Evolutionary conservation across 2,797 vertebrate species (phyloP).

Genomic region (Coregonus suidteri): DNA sequence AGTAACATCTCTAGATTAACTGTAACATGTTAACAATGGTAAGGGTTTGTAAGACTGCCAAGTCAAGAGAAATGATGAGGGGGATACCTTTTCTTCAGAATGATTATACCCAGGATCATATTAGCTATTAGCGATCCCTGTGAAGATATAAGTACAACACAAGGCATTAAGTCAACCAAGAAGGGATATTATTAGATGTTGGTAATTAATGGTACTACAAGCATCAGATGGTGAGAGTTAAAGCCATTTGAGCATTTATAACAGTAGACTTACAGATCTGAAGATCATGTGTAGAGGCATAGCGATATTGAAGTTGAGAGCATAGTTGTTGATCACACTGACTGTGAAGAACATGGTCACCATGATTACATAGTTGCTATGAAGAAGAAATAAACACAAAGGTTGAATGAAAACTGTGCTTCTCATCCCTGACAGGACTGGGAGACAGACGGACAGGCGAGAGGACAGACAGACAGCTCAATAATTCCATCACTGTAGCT

Average conservation of each 20-base stretch:
- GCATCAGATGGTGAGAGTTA: background rate
- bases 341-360: slow-evolving; percentile 98
- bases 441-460: background rate
- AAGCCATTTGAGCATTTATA: background rate
- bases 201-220: background rate
- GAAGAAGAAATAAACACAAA: slow-evolving; percentile 5
- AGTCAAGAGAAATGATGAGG: background rate
- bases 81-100: slow-evolving; percentile 91
- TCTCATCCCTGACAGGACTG: background rate
- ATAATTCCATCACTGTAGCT: background rate
- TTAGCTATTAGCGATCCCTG: slow-evolving; percentile 97
- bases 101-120: slow-evolving; percentile 93
- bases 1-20: too few species aligned
- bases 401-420: background rate
- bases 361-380: slow-evolving; percentile 92
- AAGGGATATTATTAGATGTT: background rate
- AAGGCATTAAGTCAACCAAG: slow-evolving; percentile 17
- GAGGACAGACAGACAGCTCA: background rate
- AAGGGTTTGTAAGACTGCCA: background rate
- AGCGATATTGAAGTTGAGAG: slow-evolving; percentile 94
- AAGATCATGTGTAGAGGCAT: slow-evolving; percentile 99
- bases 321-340: slow-evolving; percentile 97
- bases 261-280: slow-evolving; percentile 86
- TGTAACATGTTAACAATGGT: background rate
- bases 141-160: slow-evolving; percentile 12